phyloP scores from a whole-genome alignment of 1,140 invertebrate species.

The Ceratina australensis region DNA sequence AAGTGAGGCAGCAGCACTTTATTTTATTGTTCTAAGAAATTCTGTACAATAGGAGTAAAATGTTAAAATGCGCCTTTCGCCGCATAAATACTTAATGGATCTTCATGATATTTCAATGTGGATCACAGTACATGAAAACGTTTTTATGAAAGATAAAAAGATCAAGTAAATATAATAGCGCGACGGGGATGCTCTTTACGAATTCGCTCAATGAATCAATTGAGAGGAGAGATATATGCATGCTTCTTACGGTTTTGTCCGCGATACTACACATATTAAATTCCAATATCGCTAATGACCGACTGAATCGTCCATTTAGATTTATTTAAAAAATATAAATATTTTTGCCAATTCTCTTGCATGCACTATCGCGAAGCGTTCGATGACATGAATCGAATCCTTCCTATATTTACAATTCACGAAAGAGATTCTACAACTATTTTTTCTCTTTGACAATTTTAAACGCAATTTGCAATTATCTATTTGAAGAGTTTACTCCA shows the following conservation, averaged over 20 bases:
- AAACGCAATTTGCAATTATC: not conserved
- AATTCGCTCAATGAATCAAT: slow-evolving; percentile 29
- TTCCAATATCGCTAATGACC: slow-evolving; percentile 5
- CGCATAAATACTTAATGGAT: slow-evolving; percentile 11
- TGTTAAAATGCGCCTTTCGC: not conserved
- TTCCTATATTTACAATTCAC: slow-evolving; percentile 1
- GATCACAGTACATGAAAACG: not conserved
- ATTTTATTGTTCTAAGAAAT: slow-evolving; percentile 8
- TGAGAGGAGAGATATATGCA: slow-evolving; percentile 16
- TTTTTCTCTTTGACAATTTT: not conserved
- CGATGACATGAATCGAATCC: not conserved
- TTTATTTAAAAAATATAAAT: slow-evolving; percentile 12
- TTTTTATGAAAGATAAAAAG: not conserved
- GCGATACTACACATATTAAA: slow-evolving; percentile 3
- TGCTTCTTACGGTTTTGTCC: slow-evolving; percentile 11
- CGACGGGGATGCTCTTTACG: slow-evolving; percentile 4
- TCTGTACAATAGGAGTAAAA: not conserved
- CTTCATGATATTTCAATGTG: not conserved
- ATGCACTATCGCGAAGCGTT: slow-evolving; percentile 28
- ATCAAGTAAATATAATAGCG: not conserved
- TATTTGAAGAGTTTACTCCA: not conserved
- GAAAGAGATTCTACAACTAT: not conserved
- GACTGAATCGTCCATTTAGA: slow-evolving; percentile 18
- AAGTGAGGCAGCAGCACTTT: not conserved
- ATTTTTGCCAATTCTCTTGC: slow-evolving; percentile 30